Base-by-base conservation (phyloP, 2,797 vertebrate species). In the Xyrichtys novacula region DNA sequence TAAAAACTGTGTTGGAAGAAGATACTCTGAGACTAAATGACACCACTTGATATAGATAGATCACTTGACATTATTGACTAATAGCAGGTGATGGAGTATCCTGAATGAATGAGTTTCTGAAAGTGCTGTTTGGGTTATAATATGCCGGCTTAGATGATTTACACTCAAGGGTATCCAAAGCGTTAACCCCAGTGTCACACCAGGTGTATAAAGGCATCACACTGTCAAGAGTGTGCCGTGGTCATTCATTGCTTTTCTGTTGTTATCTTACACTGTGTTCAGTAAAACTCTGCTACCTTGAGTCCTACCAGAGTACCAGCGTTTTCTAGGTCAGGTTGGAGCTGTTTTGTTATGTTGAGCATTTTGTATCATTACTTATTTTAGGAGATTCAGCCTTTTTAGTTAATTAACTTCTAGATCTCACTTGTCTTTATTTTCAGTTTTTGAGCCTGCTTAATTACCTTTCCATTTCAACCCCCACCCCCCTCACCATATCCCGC, bases 1-100 rank as follows among this genome's bases (percentile, higher is more conserved):
- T 48, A 55, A 29, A 67, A 74, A 69, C 46, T 34, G 64, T 36
- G 70, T 39, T 80, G 59, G 49, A 78, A 75, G 66, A 58, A 76
- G 66, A 62, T 70, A 7, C 9, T 20, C 60, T 54, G 55, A 36
- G 67, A 83, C 62, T 40, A 78, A 77, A 87, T 74, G 71, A 71
- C 65, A 64, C 50, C 71, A 44, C 48, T n/a, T 46, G 64, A 61
- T 78, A 73, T 76, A 84, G 86, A 84, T 71, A 84, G 79, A 85
- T 81, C 43, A 36, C 67, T 70, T 80, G 74, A 71, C 62, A 61
- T 78, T 43, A 78, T 78, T 77, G 76, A 79, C 65, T 76, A 78
- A 84, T 76, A 76, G 68, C 69, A 80, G 78, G 71, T 71, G 72
- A 85, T n/a, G 8, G n/a, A n/a, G 19, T 53, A 39, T 79, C 64